Conservation (phyloP, 2,113 vertebrate genomes). For the Myrmecobius fasciatus region DNA sequence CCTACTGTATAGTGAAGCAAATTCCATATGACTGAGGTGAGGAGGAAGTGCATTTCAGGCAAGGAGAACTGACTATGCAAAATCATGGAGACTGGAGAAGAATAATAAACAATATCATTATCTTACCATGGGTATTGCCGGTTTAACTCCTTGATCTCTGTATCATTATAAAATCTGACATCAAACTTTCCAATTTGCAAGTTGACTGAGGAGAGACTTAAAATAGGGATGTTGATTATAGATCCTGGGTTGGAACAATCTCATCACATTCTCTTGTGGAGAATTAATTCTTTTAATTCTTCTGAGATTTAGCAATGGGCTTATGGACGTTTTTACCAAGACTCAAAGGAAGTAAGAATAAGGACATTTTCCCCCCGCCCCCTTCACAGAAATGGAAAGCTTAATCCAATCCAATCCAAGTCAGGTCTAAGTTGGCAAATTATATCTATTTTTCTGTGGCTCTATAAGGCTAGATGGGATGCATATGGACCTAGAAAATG, state of each 20-base stretch:
- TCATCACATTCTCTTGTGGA: not conserved
- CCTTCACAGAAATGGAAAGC: not conserved
- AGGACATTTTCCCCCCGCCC: slow-evolving; percentile 39
- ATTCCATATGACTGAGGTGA: not conserved
- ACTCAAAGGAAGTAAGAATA: slow-evolving; percentile 18
- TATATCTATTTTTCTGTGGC: slow-evolving; percentile 17
- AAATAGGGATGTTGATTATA: not conserved
- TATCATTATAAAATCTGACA: not conserved
- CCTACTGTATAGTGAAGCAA: not conserved
- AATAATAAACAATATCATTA: not conserved
- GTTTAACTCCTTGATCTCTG: not conserved
- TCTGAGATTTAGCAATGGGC: not conserved
- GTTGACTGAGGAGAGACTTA: not conserved
- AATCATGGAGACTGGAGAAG: not conserved
- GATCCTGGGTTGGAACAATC: not conserved
- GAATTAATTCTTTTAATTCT: not conserved
- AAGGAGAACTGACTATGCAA: not conserved
- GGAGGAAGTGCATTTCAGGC: not conserved
- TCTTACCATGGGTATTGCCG: not conserved
- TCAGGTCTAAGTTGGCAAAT: slow-evolving; percentile 34
- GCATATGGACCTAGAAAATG: slow-evolving; percentile 17
- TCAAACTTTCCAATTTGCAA: not conserved
- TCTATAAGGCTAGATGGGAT: slow-evolving; percentile 37
- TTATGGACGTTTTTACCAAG: slow-evolving; percentile 20
- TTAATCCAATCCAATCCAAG: slow-evolving; percentile 35